phyloP scores from a whole-genome alignment of 2,888 invertebrate species.

The Adelphocoris suturalis region DNA sequence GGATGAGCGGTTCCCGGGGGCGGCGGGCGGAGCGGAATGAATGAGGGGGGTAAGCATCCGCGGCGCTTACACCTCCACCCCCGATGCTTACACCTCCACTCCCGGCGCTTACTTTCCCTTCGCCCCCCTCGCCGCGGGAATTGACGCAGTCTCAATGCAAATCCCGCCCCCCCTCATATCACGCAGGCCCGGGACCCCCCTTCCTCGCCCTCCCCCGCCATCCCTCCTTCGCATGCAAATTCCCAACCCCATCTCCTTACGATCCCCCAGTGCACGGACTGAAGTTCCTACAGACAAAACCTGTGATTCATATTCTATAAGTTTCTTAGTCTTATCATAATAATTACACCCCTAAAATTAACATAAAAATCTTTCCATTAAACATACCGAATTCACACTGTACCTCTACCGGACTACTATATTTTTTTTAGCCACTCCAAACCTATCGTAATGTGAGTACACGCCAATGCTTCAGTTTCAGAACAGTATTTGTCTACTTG shows the following conservation, averaged over 20 bases:
- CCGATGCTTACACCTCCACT: slow-evolving; percentile 1
- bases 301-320: slow-evolving; percentile 69
- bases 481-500: too few relatives aligned
- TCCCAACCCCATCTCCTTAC: slow-evolving; percentile 41
- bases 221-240: slow-evolving; percentile 55
- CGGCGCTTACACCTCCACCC: slow-evolving; percentile 39
- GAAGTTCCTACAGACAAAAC: slow-evolving; percentile 71
- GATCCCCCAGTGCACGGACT: slow-evolving; percentile 68
- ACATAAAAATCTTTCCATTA: neutral
- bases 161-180: slow-evolving; percentile 67
- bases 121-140: slow-evolving; percentile 9
- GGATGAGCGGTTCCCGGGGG: neutral
- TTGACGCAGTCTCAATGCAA: slow-evolving; percentile 72
- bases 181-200: slow-evolving; percentile 66
- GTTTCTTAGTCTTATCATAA: slow-evolving; percentile 46
- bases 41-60: neutral
- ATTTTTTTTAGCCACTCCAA: slow-evolving; percentile 5
- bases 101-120: neutral
- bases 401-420: neutral
- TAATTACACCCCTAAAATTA: slow-evolving; percentile 11
- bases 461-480: too few relatives aligned
- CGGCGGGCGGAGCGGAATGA: neutral
- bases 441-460: neutral
- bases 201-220: neutral
- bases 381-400: neutral